Evolutionary conservation across 2,888 invertebrate species (phyloP), one percentile per base, ranked within the genome.

Genomic region (Mythimna loreyi): DNA sequence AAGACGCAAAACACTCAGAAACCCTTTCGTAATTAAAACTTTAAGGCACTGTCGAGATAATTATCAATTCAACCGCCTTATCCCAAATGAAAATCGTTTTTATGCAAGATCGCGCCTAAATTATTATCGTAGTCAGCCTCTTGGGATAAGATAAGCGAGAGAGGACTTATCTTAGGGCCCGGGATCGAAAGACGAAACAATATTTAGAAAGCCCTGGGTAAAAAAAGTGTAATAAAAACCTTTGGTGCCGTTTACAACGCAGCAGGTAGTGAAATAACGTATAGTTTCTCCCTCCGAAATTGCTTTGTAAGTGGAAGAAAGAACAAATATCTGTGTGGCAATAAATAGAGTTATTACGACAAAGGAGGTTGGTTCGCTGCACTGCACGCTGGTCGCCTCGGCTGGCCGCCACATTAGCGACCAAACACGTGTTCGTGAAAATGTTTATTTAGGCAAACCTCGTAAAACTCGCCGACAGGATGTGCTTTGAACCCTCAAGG

Each of bases 361-460:
- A 83, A 85, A 79, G 80, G 81, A 85, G 87, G 86, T 84, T 85
- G 86, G 86, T 83, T 85, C 63, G 80, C 78, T 84, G 86, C 86
- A 85, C 72, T 80, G 85, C 83, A 85, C 85, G 84, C 71, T 80
- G 85, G 72, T 77, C 83, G 70, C 79, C 75, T 72, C 82, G 84
- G 83, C 85, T 64, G 36, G 28, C 69, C 75, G 53, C 55, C 86
- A 50, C 90, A 87, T 91, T 89, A 89, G 86, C 86, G 85, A 85
- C 89, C 89, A 88, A 92, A 92, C 94, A 94, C 91, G 91, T 94
- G 93, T 92, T 91, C 86, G 85, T 88, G 84, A 87, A 90, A 90
- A 90, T 95, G 92, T 95, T 95, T 94, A 92, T 94, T 95, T 95
- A 95, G 94, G 95, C 92, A 83, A 91, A 91, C 90, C 89, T 93